phyloP scores from a whole-genome alignment of 2,888 invertebrate genomes.

The Napeogenes inachia region DNA sequence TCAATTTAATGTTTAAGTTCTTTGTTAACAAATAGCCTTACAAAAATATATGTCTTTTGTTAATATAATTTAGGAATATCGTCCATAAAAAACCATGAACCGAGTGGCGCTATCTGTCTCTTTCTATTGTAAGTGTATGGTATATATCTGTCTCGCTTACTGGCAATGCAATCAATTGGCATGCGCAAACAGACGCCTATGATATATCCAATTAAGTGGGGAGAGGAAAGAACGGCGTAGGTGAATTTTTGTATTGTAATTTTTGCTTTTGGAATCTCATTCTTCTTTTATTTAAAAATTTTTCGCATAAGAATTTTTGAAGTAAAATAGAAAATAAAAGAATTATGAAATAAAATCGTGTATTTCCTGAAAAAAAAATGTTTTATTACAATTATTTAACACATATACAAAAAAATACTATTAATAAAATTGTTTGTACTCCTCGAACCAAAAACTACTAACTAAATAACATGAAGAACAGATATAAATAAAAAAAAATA shows the following conservation, averaged over 20 bases:
- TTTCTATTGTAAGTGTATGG: slow-evolving; percentile 27
- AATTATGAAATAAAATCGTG: too few species aligned
- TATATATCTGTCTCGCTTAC: slow-evolving; percentile 43
- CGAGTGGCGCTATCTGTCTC: slow-evolving; percentile 36
- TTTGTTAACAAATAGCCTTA: neutral
- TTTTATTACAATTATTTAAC: too few species aligned
- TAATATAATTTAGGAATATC: slow-evolving; percentile 4
- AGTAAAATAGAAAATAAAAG: too few species aligned
- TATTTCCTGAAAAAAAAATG: too few species aligned
- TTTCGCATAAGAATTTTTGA: too few species aligned
- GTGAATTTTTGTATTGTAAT: slow-evolving; percentile 38
- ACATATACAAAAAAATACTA: too few species aligned
- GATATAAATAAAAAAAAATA: neutral
- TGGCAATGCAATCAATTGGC: slow-evolving; percentile 78
- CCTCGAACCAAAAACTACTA: too few species aligned
- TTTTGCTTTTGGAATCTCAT: neutral
- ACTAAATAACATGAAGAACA: neutral
- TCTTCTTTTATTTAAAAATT: too few species aligned
- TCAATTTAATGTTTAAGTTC: neutral
- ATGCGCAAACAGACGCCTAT: slow-evolving; percentile 78
- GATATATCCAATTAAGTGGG: slow-evolving; percentile 76
- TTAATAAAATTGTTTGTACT: too few species aligned
- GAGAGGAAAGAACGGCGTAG: slow-evolving; percentile 42
- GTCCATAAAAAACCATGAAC: neutral
- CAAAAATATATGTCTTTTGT: too few species aligned